Evolutionary conservation across 2,797 vertebrate species (phyloP).

Genomic region (Falco columbarius): DNA sequence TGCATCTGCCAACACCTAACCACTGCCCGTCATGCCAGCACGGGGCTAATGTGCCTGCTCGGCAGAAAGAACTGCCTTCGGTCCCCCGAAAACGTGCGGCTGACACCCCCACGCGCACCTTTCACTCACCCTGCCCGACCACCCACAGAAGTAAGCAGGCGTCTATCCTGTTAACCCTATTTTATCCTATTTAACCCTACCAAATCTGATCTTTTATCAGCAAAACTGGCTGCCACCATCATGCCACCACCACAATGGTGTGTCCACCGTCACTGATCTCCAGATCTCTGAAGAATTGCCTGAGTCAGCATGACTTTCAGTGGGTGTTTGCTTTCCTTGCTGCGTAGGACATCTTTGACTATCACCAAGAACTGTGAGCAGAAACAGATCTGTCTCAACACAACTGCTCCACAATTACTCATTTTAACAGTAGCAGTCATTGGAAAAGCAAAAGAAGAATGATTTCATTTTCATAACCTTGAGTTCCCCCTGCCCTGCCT

Average conservation of each 20-base stretch:
- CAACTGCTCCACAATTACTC: conserved; percentile 32
- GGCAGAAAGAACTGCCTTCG: not conserved
- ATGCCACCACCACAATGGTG: not conserved
- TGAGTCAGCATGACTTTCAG: not conserved
- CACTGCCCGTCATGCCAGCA: not conserved
- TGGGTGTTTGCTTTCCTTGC: not conserved
- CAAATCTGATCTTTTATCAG: not conserved
- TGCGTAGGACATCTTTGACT: not conserved
- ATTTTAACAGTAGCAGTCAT: conserved; percentile 42
- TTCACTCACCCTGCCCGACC: not conserved
- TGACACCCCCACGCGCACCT: not conserved
- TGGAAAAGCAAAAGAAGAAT: conserved; percentile 53
- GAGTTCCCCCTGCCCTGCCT: conserved; percentile 45
- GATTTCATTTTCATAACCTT: conserved; percentile 68
- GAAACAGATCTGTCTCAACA: conserved; percentile 25
- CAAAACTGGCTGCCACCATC: not conserved
- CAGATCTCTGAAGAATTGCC: not conserved
- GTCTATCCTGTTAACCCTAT: not conserved
- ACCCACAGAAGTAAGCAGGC: rapidly evolving
- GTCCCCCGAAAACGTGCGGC: not conserved
- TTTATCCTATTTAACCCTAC: not conserved
- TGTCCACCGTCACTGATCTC: not conserved
- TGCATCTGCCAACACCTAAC: not conserved
- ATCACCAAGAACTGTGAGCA: conserved; percentile 10
- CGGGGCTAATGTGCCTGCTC: not conserved